Base-by-base conservation (phyloP, 2,113 vertebrate genomes). In the Mesitornis unicolor region DNA sequence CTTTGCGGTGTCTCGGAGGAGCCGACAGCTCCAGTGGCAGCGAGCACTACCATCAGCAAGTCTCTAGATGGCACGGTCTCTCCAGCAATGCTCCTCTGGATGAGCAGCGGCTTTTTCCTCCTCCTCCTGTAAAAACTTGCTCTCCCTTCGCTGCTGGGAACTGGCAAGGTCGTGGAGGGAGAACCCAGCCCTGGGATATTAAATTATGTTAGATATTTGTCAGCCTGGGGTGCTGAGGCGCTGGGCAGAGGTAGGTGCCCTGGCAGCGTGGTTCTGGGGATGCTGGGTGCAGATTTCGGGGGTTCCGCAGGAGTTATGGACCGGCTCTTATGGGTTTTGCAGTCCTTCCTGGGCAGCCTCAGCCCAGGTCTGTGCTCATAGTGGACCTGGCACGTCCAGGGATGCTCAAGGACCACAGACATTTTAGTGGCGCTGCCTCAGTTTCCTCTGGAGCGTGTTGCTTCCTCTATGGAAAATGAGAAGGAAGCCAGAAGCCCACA, bases 21-120 rank as follows among this genome's bases (percentile, higher is more conserved):
- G 76, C 76, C 5, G 6, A 0, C 8, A 3, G 89, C 73, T 85
- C 26, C 60, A 42, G 45, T 63, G 7, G 36, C 73, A 77, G 35
- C 2, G 24, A 84, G 88, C 84, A 90, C 90, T 97, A 84, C 69
- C 85, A 3, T 26, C 40, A 4, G 60, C 4, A 13, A 14, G 85
- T 42, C 97, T 96, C 94, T 97, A 97, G 97, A 33, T 97, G 97
- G 97, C 95, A 94, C 2, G 48, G 43, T 93, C 77, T 86, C 78
- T 57, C 95, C 92, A 97, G 79, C 86, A 82, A 97, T 95, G 90
- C 78, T 85, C 40, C 4, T 43, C 40, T 40, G 13, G 5, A 42
- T 9, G 16, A 21, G 45, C 16, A 61, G 26, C 1, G 33, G 53
- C 40, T 80, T 42, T 51, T 25, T 33, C 53, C 13, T 40, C 48